These are phyloP conservation scores for Uromys caudimaculatus DNA, from an alignment of 2,797 vertebrate species.

Conservation along the genomic window DNA sequence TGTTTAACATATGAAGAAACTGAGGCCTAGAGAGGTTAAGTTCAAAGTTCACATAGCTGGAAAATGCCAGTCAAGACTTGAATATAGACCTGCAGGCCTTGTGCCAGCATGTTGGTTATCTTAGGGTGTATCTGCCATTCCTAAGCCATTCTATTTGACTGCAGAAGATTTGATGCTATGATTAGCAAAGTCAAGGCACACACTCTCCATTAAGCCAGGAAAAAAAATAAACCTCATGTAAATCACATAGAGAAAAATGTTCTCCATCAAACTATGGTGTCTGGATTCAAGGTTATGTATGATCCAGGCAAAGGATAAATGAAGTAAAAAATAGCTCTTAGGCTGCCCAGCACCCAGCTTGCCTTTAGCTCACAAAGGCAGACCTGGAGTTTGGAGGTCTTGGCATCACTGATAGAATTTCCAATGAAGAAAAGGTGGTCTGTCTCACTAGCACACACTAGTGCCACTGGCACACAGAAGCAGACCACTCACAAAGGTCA, in stretches of 20 bases:
- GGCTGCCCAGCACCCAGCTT: neutral
- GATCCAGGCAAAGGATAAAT: neutral
- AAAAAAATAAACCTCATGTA: constrained; percentile 4
- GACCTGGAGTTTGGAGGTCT: neutral
- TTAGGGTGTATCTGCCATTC: neutral
- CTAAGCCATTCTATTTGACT: neutral
- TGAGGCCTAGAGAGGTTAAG: neutral
- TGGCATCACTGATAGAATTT: neutral
- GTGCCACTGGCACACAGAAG: constrained; percentile 6
- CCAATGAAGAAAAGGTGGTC: neutral
- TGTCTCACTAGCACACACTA: neutral
- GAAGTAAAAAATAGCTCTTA: neutral
- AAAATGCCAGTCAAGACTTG: neutral
- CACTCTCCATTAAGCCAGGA: neutral
- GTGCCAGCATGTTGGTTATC: neutral
- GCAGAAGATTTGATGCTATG: neutral
- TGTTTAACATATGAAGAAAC: neutral
- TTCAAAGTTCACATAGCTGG: neutral
- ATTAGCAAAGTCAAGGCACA: neutral
- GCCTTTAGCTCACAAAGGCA: neutral
- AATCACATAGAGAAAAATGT: neutral
- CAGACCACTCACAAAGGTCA: neutral
- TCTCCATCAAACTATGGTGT: neutral
- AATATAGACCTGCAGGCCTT: neutral
- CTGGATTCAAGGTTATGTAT: constrained; percentile 16